Base-by-base conservation (phyloP, 2,113 vertebrate species). In the Tor tambroides region DNA sequence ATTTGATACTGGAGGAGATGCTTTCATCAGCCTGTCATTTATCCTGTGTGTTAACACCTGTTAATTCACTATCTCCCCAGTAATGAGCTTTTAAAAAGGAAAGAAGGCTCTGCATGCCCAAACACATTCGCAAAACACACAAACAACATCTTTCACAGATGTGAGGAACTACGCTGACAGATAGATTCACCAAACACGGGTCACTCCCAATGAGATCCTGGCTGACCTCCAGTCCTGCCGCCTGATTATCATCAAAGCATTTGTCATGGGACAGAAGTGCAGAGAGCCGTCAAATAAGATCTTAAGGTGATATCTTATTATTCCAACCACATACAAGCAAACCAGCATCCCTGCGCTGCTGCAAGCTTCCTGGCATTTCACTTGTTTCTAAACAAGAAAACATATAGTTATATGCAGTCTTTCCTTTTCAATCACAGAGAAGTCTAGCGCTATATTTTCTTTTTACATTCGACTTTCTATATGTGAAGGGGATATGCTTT, bases 11-110 rank as follows among this genome's bases (percentile, higher is more conserved):
- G 80, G 65, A 88, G 79, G 86, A 85, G 86, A 84, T 86, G 54
- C 80, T 74, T 82, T 85, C 86, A 80, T 89, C 74, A 71, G 74
- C 83, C 85, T 88, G 86, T 89, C 86, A 88, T 88, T 89, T 89
- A 87, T 87, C 86, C 84, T 86, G 86, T 67, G 79, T 83, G 89
- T 88, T 89, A 89, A 89, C 89, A 89, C 89, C 86, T 89, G 89
- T 74, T 89, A 89, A 88, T 89, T 88, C 87, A 88, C 86, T 86
- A 85, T 89, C 86, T 87, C 86, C 3, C 32, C 67, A 85, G 86
- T 88, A 89, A 89, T 88, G 86, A 88, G 86, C 71, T 88, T 89
- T 86, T 87, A 84, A 88, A 89, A 86, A 74, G 84, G 75, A 82
- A 71, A 71, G 46, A 75, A 61, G 49, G 79, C 77, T 54, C 43